Conservation (phyloP, 2,113 vertebrate genomes). For the Cinclus mexicanus region DNA sequence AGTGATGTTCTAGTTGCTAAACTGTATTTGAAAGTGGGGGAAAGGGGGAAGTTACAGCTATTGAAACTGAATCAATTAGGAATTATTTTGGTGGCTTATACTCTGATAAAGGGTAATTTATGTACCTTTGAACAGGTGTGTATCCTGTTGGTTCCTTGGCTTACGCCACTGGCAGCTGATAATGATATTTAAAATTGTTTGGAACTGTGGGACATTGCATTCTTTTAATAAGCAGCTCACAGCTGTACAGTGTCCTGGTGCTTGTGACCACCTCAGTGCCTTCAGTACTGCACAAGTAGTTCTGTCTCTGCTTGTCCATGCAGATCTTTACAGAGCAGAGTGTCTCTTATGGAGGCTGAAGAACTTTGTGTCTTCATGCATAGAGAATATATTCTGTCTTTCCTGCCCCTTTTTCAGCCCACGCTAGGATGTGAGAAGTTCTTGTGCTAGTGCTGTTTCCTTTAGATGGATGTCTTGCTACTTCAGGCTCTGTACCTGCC, state of each 20-base stretch:
- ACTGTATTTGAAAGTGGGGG: background rate
- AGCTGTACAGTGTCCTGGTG: background rate
- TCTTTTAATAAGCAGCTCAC: background rate
- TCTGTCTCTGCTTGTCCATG: background rate
- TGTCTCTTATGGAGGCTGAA: background rate
- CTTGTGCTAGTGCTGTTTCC: background rate
- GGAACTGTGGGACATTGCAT: background rate
- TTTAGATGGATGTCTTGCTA: background rate
- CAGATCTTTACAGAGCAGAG: background rate
- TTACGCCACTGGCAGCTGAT: background rate
- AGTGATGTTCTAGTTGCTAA: background rate
- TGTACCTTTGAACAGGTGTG: background rate
- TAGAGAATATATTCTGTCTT: background rate
- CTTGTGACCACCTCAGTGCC: background rate
- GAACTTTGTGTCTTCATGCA: background rate
- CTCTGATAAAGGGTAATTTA: background rate
- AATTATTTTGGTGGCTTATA: background rate
- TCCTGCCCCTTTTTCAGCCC: background rate
- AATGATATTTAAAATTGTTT: background rate
- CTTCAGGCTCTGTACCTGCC: background rate
- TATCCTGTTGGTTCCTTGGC: background rate
- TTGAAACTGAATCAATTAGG: background rate
- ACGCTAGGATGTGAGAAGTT: background rate
- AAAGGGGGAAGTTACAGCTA: background rate
- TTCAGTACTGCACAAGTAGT: background rate